Conservation (phyloP, 1,140 invertebrate species). For the Ectropis grisescens region DNA sequence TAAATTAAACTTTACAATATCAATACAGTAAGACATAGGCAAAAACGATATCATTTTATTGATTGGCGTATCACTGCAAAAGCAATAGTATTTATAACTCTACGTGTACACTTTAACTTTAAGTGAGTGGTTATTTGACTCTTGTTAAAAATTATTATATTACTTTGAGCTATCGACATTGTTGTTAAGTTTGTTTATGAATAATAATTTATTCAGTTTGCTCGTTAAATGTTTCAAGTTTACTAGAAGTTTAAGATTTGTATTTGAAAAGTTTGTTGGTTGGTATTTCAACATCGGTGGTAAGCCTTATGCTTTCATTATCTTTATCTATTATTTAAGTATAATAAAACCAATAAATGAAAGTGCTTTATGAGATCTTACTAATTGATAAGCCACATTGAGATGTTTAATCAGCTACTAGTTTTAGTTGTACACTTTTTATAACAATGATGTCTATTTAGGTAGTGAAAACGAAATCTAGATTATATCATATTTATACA, state of each 20-base stretch:
- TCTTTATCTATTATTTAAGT: conserved; percentile 68
- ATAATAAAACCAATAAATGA: conserved; percentile 59
- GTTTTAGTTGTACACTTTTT: conserved; percentile 70
- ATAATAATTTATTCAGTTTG: conserved; percentile 70
- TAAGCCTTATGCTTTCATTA: conserved; percentile 63
- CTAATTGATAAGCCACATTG: conserved; percentile 64
- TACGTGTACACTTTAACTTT: conserved; percentile 33
- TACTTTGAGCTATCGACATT: conserved; percentile 68
- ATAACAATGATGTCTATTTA: conserved; percentile 68
- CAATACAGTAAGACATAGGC: conserved; percentile 64
- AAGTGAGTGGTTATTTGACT: conserved; percentile 28
- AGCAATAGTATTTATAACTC: conserved; percentile 36
- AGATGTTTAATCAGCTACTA: conserved; percentile 69
- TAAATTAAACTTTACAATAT: conserved; percentile 50
- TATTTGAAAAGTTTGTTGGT: conserved; percentile 59
- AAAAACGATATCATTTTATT: conserved; percentile 51
- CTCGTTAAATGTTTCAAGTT: conserved; percentile 70
- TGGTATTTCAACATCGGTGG: conserved; percentile 57
- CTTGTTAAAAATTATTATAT: conserved; percentile 64
- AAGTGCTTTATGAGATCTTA: conserved; percentile 69
- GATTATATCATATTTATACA: conserved; percentile 70
- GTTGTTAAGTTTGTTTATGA: conserved; percentile 70
- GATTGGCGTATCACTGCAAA: conserved; percentile 43
- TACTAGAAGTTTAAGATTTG: conserved; percentile 66
- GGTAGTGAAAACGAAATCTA: conserved; percentile 68